A percentile compares a stretch with the other conserved stretches of the same genome.
Conservation (phyloP, 2,888 invertebrate genomes). For the Dyspetes luteomarginatus region DNA sequence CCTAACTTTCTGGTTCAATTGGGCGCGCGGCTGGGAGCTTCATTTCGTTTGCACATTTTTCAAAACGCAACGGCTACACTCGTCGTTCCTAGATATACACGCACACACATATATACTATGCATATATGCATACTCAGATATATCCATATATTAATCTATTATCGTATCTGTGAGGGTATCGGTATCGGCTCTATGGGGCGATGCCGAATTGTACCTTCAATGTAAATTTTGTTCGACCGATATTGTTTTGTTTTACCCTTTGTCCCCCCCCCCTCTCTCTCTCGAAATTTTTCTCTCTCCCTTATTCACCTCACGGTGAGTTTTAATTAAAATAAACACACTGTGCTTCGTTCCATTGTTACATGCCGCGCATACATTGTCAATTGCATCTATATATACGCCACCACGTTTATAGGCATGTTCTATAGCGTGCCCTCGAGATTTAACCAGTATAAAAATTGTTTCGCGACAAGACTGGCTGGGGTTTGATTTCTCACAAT, state of each 20-base stretch:
- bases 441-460: constrained; percentile 35
- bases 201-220: constrained; percentile 39
- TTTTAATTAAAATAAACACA: constrained; percentile 65
- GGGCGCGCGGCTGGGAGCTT: background rate
- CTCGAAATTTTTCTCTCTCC: constrained; percentile 1
- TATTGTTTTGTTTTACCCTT: background rate
- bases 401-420: background rate
- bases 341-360: constrained; percentile 43
- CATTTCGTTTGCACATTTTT: constrained; percentile 24
- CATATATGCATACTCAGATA: background rate
- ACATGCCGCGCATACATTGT: constrained; percentile 29
- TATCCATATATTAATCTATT: background rate
- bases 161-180: constrained; percentile 4
- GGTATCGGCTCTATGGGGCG: constrained; percentile 12
- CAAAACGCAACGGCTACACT: background rate
- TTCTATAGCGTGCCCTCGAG: constrained; percentile 3
- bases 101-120: background rate
- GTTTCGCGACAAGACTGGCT: background rate
- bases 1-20: background rate
- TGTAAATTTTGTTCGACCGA: constrained; percentile 31
- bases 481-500: background rate
- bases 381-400: constrained; percentile 14
- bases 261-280: constrained; percentile 1
- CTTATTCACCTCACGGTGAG: constrained; percentile 46
- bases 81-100: background rate